phyloP scores from a whole-genome alignment of 2,888 invertebrate genomes.

The Drosophila mercatorum region DNA sequence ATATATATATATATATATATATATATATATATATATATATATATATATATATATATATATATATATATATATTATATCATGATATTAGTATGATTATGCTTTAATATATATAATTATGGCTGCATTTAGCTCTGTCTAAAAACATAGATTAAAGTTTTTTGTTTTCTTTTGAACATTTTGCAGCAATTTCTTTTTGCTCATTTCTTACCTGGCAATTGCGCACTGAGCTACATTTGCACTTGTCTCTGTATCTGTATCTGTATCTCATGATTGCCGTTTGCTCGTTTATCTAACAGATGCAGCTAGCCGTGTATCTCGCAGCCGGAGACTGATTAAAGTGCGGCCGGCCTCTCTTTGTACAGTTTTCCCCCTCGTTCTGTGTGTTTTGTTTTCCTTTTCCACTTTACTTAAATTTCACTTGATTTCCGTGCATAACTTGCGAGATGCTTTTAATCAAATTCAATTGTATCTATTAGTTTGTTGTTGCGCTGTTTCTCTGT shows the following conservation, averaged over 20 bases:
- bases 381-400: constrained; percentile 24
- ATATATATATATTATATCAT: constrained; percentile 1
- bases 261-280: constrained; percentile 17
- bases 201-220: constrained; percentile 20
- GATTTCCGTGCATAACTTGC: constrained; percentile 51
- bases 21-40: not conserved
- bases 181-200: constrained; percentile 12
- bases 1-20: not conserved
- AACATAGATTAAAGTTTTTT: constrained; percentile 1
- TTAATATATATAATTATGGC: constrained; percentile 2
- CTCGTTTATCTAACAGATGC: constrained; percentile 38
- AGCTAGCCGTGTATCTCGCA: constrained; percentile 29
- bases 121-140: not conserved
- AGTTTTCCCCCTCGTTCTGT: constrained; percentile 16
- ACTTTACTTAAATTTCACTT: constrained; percentile 47
- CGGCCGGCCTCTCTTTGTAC: constrained; percentile 29
- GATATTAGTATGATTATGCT: not conserved
- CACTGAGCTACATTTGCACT: constrained; percentile 17
- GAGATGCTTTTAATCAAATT: constrained; percentile 69
- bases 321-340: constrained; percentile 33
- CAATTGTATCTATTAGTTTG: constrained; percentile 69
- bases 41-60: not conserved
- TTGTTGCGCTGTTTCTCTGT: constrained; percentile 11
- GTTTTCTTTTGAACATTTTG: not conserved
- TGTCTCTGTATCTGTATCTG: constrained; percentile 11